Base-by-base conservation (phyloP, 2,888 invertebrate genomes). In the Thyatira batis region DNA sequence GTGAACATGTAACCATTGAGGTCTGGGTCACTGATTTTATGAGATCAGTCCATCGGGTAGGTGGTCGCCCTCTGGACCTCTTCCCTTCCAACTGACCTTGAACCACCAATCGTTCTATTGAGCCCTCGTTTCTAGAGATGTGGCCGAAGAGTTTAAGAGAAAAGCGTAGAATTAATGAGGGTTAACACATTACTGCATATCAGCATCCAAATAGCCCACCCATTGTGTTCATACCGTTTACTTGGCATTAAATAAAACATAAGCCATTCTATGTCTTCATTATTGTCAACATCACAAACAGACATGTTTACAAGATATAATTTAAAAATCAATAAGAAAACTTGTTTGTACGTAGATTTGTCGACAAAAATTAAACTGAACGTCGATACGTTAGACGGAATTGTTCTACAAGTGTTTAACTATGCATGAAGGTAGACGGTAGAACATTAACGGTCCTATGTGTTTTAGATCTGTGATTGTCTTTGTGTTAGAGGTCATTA, bases 311-410 rank as follows among this genome's bases (percentile, higher is more conserved):
- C 17, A 39, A 39, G 17, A 39, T 17, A 39, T 17, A 39, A 39
- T 17, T 39, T 39, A 8, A 39, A 17, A 39, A 39, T 39, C 39
- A 39, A 39, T 39, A 39, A 30, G 13, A 33, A 13, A 4, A 2
- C 11, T 39, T 17, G 0, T 9, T 39, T 17, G 1, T 17, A 8
- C 8, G 17, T 39, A 39, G 6, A 39, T 39, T 17, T 17, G 39
- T 39, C 13, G 17, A 39, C 17, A n/a, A 39, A 39, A 48, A 17
- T 27, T 48, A 28, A 46, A 25, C 20, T 17, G n/a, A 10, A 9
- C 11, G 21, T 65, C 60, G 63, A 68, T 67, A 65, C n/a, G 55
- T 60, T 65, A 65, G 66, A 71, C 73, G 67, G 61, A 64, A 57
- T 55, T 53, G 52, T 63, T 65, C 69, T 58, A 63, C 60, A 56